These are phyloP conservation scores for Pardosa pseudoannulata DNA, from an alignment of 2,888 invertebrate species.

Conservation along the genomic window DNA sequence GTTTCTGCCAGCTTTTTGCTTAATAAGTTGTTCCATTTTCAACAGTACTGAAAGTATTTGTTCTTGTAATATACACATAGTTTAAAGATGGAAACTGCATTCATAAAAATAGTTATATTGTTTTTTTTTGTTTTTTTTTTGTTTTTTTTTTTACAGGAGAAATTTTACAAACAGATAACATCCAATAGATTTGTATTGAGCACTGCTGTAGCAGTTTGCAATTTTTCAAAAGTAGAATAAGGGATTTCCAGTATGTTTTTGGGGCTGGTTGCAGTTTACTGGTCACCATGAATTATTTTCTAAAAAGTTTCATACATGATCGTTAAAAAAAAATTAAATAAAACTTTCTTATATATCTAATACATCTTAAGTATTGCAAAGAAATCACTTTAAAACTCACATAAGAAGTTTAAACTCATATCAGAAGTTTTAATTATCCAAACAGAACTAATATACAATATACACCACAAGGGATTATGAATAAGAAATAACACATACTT, in stretches of 20 bases:
- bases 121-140: not conserved
- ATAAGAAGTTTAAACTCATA: too few species aligned
- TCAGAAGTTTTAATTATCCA: not conserved
- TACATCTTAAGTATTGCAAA: not conserved
- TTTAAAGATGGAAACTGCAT: not conserved
- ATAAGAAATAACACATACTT: not conserved
- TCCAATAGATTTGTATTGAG: slow-evolving; percentile 13
- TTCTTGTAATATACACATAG: not conserved
- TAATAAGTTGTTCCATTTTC: not conserved
- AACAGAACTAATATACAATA: not conserved
- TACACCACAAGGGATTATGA: not conserved
- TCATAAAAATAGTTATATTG: slow-evolving; percentile 2
- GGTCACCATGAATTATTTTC: too few species aligned
- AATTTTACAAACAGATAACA: slow-evolving; percentile 10
- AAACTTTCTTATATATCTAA: not conserved
- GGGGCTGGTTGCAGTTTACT: too few species aligned
- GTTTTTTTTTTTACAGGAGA: not conserved
- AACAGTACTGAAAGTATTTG: slow-evolving; percentile 4
- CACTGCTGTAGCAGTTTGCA: not conserved
- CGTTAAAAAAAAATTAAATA: not conserved
- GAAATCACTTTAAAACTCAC: not conserved
- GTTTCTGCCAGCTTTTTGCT: not conserved
- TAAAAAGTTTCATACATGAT: too few species aligned
- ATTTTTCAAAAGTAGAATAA: not conserved
- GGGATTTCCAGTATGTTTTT: too few species aligned